Evolutionary conservation across 2,113 vertebrate genomes (phyloP), one percentile per base, ranked within the genome.

Genomic region (Hyla sarda): DNA sequence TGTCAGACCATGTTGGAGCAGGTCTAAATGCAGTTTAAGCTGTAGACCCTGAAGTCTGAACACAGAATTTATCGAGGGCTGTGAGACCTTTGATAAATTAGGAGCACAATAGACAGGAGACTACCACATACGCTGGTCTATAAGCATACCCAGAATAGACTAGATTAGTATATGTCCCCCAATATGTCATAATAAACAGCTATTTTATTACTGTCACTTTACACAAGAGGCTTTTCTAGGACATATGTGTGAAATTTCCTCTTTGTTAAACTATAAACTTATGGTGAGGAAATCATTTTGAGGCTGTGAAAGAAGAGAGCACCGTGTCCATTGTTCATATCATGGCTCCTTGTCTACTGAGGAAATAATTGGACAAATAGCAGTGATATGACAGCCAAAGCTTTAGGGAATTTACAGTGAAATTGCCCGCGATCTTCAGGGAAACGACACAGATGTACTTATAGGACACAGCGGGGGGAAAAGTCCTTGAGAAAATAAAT

Each of bases 381-480:
- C 52, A n/a, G 52, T 47, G 48, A 72, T 17, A 81, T 41, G 28
- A 52, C 48, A 37, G 75, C 19, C 16, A 25, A 28, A 47, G 67
- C 78, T 87, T 87, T 60, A 25, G 67, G 85, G 78, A 87, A 87
- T 87, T 54, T 87, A 48, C 71, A 21, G 56, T 82, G 34, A 74
- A 48, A 87, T 82, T 82, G 67, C 25, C 58, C 10, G 19, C 6
- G 37, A 48, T 87, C 8, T 48, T n/a, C 54, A 30, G 60, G 47
- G 45, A 41, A 80, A 72, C 5, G 56, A 56, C 34, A 80, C 14
- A 28, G 69, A 86, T 73, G 41, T 58, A 48, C 67, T 87, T 58
- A 82, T 32, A 50, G 37, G 62, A 45, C 11, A 2, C 76, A 81
- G 62, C 32, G 30, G 84, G 77, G 45, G 47, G 13, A 62, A 50